Percentiles rank a stretch among this genome's conserved stretches.
These are phyloP conservation scores for Cistogaster globosa DNA, from an alignment of 2,888 invertebrate genomes.

Conservation along the genomic window DNA sequence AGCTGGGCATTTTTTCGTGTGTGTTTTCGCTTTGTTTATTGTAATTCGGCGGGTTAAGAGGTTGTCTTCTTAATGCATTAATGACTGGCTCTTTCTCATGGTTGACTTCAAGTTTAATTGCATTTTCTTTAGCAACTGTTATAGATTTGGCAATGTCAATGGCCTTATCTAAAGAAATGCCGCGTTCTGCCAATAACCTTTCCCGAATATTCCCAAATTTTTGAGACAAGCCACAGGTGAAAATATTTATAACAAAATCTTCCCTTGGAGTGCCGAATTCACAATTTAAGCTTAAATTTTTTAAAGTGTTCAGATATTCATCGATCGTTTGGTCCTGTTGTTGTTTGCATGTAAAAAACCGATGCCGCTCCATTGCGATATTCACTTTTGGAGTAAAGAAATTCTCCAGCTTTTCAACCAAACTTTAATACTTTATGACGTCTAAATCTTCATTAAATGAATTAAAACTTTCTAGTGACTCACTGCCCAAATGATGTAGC, in stretches of 20 bases:
- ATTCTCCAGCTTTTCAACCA: constrained; percentile 2
- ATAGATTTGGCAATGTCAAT: background rate
- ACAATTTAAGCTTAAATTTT: constrained; percentile 10
- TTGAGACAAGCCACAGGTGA: constrained; percentile 64
- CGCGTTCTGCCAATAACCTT: constrained; percentile 51
- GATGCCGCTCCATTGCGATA: constrained; percentile 19
- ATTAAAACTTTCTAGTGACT: constrained; percentile 18
- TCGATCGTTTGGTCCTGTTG: background rate
- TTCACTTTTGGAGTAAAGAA: constrained; percentile 27
- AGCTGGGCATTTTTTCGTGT: constrained; percentile 64
- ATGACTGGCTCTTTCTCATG: background rate
- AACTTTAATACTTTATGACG: background rate
- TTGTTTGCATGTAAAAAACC: constrained; percentile 35
- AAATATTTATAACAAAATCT: constrained; percentile 32
- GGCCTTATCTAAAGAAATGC: constrained; percentile 39
- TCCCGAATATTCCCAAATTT: constrained; percentile 35
- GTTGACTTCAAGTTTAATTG: background rate
- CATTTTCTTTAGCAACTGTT: constrained; percentile 12
- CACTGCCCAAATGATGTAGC: constrained; percentile 28
- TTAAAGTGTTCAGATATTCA: constrained; percentile 14
- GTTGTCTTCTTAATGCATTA: constrained; percentile 17
- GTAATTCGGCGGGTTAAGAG: background rate
- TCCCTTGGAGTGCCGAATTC: constrained; percentile 62
- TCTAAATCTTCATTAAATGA: constrained; percentile 26
- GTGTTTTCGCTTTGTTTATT: background rate